These are phyloP conservation scores for Lophochroa leadbeateri DNA, from an alignment of 2,113 vertebrate genomes.

Conservation along the genomic window DNA sequence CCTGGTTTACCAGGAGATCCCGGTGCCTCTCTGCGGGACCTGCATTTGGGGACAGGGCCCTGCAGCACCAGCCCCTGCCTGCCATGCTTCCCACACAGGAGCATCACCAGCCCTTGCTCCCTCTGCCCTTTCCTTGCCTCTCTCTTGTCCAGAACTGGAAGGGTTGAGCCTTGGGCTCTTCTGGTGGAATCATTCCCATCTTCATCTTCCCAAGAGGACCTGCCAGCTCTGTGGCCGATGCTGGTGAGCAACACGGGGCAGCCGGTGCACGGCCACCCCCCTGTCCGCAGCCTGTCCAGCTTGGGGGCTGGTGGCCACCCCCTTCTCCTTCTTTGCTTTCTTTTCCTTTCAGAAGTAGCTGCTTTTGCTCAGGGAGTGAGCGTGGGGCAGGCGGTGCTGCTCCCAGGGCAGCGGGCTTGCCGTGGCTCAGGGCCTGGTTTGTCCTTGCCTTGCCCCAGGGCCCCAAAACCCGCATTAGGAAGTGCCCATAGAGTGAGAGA, in stretches of 20 bases:
- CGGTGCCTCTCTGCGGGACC: neutral
- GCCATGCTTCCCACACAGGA: neutral
- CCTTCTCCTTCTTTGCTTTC: neutral
- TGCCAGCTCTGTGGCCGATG: accelerated
- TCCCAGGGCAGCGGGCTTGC: neutral
- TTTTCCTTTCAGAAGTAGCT: constrained; percentile 58
- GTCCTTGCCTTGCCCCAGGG: neutral
- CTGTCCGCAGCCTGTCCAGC: neutral
- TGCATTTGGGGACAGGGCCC: neutral
- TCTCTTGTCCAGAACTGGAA: neutral
- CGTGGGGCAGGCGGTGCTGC: neutral
- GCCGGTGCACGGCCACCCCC: neutral
- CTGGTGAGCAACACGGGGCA: accelerated
- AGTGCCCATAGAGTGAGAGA: constrained; percentile 57
- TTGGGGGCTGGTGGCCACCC: accelerated
- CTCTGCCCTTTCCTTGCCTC: neutral
- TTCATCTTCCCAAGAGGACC: neutral
- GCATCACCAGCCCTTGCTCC: neutral
- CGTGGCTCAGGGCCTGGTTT: neutral
- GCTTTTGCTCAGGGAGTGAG: constrained; percentile 62
- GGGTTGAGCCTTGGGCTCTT: neutral
- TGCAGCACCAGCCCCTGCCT: neutral
- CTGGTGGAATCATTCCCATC: neutral
- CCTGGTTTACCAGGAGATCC: neutral
- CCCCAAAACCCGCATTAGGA: neutral